Base-by-base conservation (phyloP, 37 sponge, comb jelly and placozoan species). In the Beroe forskalii region DNA sequence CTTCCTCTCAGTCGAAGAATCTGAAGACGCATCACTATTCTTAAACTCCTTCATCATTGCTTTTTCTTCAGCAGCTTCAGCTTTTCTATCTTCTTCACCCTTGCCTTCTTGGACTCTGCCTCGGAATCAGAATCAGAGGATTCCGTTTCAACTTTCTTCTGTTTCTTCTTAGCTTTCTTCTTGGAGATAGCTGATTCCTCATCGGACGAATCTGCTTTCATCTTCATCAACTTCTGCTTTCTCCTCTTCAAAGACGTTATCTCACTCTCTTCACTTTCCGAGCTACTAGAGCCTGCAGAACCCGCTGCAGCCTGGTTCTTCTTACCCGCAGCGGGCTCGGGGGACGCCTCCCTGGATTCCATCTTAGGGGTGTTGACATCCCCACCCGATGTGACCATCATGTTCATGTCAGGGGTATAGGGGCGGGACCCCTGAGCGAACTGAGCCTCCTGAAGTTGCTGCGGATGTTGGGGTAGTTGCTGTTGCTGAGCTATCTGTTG, bases 221-320 rank as follows among this genome's bases (percentile, higher is more conserved):
- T 80, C 40, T 80, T 80, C 86, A 44, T 80, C n/a, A n/a, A n/a
- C 55, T 80, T 80, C 48, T 44, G 40, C 86, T 80, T 80, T 42
- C 28, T 80, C 86, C 42, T 80, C 35, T 80, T 80, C 43, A 32
- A 3, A 28, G 19, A 14, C 14, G 12, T 37, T 9, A 32, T 17
- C 6, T 69, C 72, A 69, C 72, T 69, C 12, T 2, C 55, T 12
- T 48, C 72, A 36, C 72, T 69, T 27, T 69, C 72, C 1, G 72
- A 69, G 39, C 72, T 69, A 17, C 72, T 69, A 2, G 72, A 35
- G 17, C 32, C 72, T 32, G 55, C 55, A 48, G 72, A 69, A 35
- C 32, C 72, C 12, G 55, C 55, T 17, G 72, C 28, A 2, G 19
- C 38, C 9, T 36, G 9, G 27, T 36, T 36, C 72, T 36, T 69